These are phyloP conservation scores for Chrysolina americana DNA, from an alignment of 2,888 invertebrate species.

Conservation along the genomic window DNA sequence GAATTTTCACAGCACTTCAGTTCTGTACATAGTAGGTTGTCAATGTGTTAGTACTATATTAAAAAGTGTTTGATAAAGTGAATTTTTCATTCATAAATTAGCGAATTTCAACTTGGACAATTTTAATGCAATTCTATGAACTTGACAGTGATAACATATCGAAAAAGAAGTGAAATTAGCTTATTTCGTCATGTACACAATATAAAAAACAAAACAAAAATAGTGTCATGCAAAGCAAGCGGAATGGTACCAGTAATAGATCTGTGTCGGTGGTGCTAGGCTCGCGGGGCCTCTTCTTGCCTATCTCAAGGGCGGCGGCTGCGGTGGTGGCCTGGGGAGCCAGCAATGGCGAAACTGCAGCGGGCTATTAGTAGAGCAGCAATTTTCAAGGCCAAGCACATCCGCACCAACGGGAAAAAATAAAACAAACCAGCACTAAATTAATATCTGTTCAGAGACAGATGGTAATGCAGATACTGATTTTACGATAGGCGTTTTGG, in stretches of 20 bases:
- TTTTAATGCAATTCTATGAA: too few relatives aligned
- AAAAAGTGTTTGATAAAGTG: too few relatives aligned
- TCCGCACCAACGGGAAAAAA: conserved; percentile 68
- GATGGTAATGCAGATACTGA: conserved; percentile 37
- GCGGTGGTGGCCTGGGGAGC: conserved; percentile 68
- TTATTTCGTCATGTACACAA: conserved; percentile 30
- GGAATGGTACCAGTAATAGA: conserved; percentile 92
- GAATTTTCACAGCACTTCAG: too few relatives aligned
- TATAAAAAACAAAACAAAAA: conserved; percentile 34
- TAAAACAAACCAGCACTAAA: conserved; percentile 70
- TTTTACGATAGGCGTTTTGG: conserved; percentile 24
- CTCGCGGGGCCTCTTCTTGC: conserved; percentile 96
- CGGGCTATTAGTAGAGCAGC: conserved; percentile 72
- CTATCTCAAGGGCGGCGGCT: conserved; percentile 85
- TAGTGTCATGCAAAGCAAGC: conserved; percentile 74
- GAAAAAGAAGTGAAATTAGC: too few relatives aligned
- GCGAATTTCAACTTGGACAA: too few relatives aligned
- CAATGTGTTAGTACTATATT: too few relatives aligned
- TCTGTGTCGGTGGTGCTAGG: conserved; percentile 83
- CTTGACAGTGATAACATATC: too few relatives aligned
- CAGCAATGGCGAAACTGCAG: conserved; percentile 75
- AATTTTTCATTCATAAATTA: too few relatives aligned
- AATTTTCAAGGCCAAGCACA: conserved; percentile 69
- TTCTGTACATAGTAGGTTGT: too few relatives aligned
- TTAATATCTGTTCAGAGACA: conserved; percentile 56